phyloP scores from a whole-genome alignment of 1,140 invertebrate genomes.

The Cyrtorhinus lividipennis region DNA sequence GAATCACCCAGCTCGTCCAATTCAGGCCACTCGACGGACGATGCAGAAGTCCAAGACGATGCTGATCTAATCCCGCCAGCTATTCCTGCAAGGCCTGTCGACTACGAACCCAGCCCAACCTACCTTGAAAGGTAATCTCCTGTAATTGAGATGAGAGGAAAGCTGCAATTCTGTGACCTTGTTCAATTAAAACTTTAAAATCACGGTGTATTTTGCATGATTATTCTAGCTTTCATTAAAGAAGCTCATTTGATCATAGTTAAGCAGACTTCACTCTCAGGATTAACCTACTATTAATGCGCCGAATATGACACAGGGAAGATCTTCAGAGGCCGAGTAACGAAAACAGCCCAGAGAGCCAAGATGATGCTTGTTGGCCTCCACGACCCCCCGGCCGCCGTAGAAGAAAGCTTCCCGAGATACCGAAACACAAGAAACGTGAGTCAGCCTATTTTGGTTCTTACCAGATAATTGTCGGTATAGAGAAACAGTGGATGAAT shows the following conservation, averaged over 20 bases:
- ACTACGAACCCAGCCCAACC: constrained; percentile 26
- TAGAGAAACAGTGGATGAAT: no score
- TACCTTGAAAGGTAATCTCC: background rate
- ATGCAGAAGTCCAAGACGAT: constrained; percentile 24
- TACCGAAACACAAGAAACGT: constrained; percentile 75
- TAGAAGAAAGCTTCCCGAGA: constrained; percentile 67
- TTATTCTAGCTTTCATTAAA: no score
- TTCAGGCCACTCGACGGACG: constrained; percentile 38
- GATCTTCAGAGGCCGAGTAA: constrained; percentile 9
- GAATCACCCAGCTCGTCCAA: constrained; percentile 59
- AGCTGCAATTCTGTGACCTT: no score
- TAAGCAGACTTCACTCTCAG: no score
- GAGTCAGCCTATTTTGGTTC: no score
- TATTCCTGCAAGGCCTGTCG: constrained; percentile 26
- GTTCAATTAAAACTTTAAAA: no score
- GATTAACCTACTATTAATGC: no score
- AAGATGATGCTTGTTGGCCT: constrained; percentile 17
- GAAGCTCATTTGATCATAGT: no score
- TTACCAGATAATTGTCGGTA: no score
- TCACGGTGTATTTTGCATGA: no score
- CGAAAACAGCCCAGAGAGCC: constrained; percentile 15
- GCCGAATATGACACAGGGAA: no score
- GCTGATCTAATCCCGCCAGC: constrained; percentile 28
- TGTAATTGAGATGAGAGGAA: no score
- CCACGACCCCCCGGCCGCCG: constrained; percentile 38